Base-by-base conservation (phyloP, 2,797 vertebrate genomes). In the Apodemus agrarius region DNA sequence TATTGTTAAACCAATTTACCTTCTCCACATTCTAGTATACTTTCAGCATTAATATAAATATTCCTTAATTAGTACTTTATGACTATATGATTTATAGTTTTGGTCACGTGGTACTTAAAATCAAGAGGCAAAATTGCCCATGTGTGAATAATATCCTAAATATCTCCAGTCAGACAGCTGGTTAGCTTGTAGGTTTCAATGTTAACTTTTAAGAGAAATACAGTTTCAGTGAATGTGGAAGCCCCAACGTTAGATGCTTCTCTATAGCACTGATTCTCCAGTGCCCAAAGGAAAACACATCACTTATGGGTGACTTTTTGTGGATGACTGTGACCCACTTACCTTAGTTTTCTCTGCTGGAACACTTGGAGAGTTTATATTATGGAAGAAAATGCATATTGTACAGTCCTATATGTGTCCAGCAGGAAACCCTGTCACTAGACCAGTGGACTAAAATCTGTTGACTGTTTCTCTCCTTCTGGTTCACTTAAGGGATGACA, bases 11-110 rank as follows among this genome's bases (percentile, higher is more conserved):
- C 34, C 14, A 84, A 1, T 96, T 91, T 21, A 49, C 81, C 43
- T 76, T 82, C 79, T 92, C 49, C 21, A 91, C 13, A 46, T 95
- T 82, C 54, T 59, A 90, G 34, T 31, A 13, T 8, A 87, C 54
- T 81, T 85, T 97, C 67, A 87, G 37, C 69, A 89, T 79, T 94
- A 94, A 95, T 89, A 89, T 59, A 93, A 93, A 61, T 61, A n/a
- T 83, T 91, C 19, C 76, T 93, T 96, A 92, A 92, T 69, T 92
- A 11, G 37, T 24, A 86, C 29, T 14, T 40, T 82, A 74, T 90
- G 86, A 67, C 26, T 69, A 67, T 76, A 22, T 65, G 76, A 65
- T 65, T 94, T 89, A 57, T 95, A 63, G 49, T 93, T 63, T 93
- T n/a, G 61, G 19, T 14, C 54, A 52, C 80, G 92, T 82, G 11